Evolutionary conservation across 2,797 vertebrate species (phyloP).

Genomic region (Rhinophrynus dorsalis): DNA sequence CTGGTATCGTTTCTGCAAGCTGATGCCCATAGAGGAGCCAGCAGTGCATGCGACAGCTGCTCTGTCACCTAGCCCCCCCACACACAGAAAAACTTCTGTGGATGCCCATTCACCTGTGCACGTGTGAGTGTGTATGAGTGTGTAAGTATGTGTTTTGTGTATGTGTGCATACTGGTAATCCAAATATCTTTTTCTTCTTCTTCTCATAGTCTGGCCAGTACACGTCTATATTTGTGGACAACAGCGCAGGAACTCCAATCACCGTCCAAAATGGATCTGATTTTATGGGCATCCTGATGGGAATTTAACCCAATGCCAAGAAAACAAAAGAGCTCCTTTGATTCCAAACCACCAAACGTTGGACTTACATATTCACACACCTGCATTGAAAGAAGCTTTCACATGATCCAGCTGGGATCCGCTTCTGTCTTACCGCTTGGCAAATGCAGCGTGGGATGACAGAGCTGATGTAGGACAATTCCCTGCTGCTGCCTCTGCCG

Average conservation of each 20-base stretch:
- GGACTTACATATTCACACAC: slow-evolving; percentile 11
- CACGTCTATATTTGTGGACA: slow-evolving; percentile 93
- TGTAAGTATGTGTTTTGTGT: too few species aligned
- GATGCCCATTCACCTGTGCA: too few species aligned
- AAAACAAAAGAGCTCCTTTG: not conserved
- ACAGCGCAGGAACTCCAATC: slow-evolving; percentile 81
- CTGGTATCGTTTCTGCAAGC: too few species aligned
- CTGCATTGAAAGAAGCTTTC: slow-evolving; percentile 31
- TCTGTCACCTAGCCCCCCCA: too few species aligned
- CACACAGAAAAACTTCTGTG: too few species aligned
- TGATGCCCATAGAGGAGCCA: too few species aligned
- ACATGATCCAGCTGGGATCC: slow-evolving; percentile 3
- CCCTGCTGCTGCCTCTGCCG: slow-evolving; percentile 18
- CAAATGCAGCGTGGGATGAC: not conserved
- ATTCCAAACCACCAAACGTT: not conserved
- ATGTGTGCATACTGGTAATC: not conserved
- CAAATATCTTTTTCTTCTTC: not conserved
- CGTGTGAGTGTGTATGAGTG: too few species aligned
- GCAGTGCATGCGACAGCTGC: too few species aligned
- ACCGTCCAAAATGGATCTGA: slow-evolving; percentile 89
- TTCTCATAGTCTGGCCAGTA: slow-evolving; percentile 84
- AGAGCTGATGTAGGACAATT: not conserved
- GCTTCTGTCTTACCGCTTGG: slow-evolving; percentile 18
- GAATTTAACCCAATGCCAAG: slow-evolving; percentile 64
- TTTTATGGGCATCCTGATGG: slow-evolving; percentile 90